These are phyloP conservation scores for Motacilla tschutschensis DNA, from an alignment of 2,113 vertebrate species.

Conservation along the genomic window DNA sequence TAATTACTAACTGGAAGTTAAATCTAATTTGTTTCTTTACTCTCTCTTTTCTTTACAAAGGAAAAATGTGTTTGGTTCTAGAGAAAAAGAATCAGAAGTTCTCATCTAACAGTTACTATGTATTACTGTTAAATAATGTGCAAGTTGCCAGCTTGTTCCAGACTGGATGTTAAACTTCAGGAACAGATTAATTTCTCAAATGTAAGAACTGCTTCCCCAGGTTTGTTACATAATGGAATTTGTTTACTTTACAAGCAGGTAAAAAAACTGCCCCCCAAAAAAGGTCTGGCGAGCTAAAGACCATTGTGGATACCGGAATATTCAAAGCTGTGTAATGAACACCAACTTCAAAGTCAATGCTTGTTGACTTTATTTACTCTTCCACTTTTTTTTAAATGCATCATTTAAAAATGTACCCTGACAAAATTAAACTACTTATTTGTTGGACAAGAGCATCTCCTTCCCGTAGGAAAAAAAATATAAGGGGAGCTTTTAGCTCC, in stretches of 20 bases:
- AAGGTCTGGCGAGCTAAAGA: background rate
- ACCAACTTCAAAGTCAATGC: background rate
- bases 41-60: background rate
- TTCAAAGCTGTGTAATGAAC: background rate
- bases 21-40: background rate
- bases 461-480: background rate
- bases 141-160: background rate
- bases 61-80: background rate
- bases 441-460: background rate
- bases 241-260: background rate
- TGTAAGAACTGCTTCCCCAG: background rate
- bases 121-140: background rate
- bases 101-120: background rate
- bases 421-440: background rate
- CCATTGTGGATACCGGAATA: background rate
- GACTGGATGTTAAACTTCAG: background rate
- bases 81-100: background rate
- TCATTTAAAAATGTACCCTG: background rate
- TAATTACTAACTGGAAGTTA: background rate
- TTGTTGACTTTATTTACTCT: background rate
- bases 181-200: background rate
- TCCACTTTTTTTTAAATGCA: background rate
- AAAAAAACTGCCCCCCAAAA: rapidly evolving
- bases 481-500: background rate
- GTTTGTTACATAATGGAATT: background rate